These are phyloP conservation scores for Microtus pennsylvanicus DNA, from an alignment of 2,113 vertebrate genomes.

Conservation along the genomic window DNA sequence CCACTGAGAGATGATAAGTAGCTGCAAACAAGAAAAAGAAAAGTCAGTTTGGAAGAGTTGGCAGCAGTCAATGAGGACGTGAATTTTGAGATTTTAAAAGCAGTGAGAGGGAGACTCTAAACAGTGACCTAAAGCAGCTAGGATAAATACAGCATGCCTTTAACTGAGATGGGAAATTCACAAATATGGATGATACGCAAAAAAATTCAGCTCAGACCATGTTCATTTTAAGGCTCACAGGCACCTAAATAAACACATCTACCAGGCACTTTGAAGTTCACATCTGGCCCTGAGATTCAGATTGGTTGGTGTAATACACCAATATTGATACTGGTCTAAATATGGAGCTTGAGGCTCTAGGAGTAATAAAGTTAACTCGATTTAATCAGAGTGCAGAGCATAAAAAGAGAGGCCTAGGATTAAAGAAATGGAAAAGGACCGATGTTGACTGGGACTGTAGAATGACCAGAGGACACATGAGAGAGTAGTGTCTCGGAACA, in stretches of 20 bases:
- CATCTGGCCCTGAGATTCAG: neutral
- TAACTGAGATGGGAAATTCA: neutral
- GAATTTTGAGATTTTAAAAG: constrained; percentile 18
- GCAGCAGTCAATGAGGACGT: neutral
- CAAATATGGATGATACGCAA: neutral
- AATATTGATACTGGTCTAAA: neutral
- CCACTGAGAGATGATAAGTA: neutral
- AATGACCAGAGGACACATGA: neutral
- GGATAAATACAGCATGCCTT: neutral
- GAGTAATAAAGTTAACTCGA: neutral
- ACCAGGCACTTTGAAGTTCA: neutral
- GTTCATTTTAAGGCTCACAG: neutral
- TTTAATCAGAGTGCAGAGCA: neutral
- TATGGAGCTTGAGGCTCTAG: neutral
- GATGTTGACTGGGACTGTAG: neutral
- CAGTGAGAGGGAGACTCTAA: neutral
- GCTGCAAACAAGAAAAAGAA: neutral
- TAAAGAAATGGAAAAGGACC: neutral
- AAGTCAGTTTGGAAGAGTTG: neutral
- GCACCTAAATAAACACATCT: neutral
- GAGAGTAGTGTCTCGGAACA: neutral
- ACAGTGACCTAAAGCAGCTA: neutral
- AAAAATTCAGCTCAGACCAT: neutral
- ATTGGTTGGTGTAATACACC: neutral
- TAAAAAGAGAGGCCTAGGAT: neutral